Percentiles rank a stretch among this genome's conserved stretches.
phyloP scores from a whole-genome alignment of 35 echinoderm and acorn worm species.

The Ophioderma brevispina region DNA sequence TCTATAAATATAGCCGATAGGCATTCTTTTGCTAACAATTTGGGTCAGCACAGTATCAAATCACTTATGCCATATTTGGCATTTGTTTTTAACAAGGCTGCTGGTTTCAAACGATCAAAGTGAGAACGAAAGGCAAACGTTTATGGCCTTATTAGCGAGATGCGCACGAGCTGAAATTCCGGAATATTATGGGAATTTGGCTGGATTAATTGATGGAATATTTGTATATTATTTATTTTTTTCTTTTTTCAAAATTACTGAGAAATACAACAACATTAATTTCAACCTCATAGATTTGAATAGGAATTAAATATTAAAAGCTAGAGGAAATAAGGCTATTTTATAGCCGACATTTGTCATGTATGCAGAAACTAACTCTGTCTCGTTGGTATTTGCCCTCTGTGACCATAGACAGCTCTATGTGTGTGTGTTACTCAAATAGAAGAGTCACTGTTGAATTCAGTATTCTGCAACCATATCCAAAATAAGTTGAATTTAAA shows the following conservation, averaged over 20 bases:
- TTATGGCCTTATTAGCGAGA: not conserved
- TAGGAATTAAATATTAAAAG: not conserved
- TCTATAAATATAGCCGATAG: not conserved
- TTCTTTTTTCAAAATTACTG: not conserved
- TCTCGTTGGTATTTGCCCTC: not conserved
- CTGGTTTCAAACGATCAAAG: not conserved
- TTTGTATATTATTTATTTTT: not conserved
- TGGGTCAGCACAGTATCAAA: not conserved
- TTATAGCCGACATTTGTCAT: not conserved
- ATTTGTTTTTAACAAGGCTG: not conserved
- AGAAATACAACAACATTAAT: not conserved
- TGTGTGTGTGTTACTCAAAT: not conserved
- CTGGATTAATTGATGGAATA: not conserved
- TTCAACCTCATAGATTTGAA: not conserved
- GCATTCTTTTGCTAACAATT: not conserved
- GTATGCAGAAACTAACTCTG: not conserved
- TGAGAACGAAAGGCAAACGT: not conserved
- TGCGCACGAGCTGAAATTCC: not conserved
- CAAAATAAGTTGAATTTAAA: not conserved
- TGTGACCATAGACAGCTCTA: not conserved
- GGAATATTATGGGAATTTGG: not conserved
- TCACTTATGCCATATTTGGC: not conserved
- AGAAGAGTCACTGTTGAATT: not conserved
- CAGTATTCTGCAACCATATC: not conserved
- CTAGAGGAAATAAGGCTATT: not conserved